Base-by-base conservation (phyloP, 2,888 invertebrate genomes). In the Phengaris alcon region DNA sequence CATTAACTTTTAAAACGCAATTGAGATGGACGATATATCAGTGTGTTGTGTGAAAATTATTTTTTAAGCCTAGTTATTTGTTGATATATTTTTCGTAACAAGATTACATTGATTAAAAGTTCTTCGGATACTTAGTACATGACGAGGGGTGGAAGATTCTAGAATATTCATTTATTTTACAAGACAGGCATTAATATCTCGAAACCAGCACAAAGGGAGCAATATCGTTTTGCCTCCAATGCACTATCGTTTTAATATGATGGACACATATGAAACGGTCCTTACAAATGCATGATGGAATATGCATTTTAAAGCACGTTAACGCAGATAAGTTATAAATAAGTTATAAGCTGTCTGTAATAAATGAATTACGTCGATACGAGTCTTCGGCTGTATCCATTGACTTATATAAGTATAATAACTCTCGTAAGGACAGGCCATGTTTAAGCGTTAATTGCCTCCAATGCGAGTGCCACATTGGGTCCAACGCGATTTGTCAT, bases 351-450 rank as follows among this genome's bases (percentile, higher is more conserved):
- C 75, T 70, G 70, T 57, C 75, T 55, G 75, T 75, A 70, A 70
- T 75, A 75, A 75, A 75, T 70, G 75, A 75, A 75, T 75, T 75
- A 69, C 69, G 70, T 70, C 75, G 35, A 75, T 75, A 75, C 48
- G 57, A 69, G 75, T 69, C 75, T 75, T 72, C 54, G 5, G 72
- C 10, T 64, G 35, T 13, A 64, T 64, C 35, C 35, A 64, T 64
- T 44, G 64, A 64, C 35, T 64, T 3, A 2, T 6, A 12, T 22
- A 57, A 35, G 35, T 35, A 35, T 35, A 35, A 35, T 35, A 35
- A 35, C 35, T 13, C 6, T 7, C 35, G 64, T 64, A 64, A 44
- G 64, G 64, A 64, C 6, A 44, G 35, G 64, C 10, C 44, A 10
- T 12, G 35, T 44, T 12, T 10, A 10, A 44, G 8, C 35, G 12